A percentile compares a stretch with the other conserved stretches of the same genome.
These are phyloP conservation scores for Stichodactyla helianthus DNA, from an alignment of 64 coral and sea anemone genomes.

Conservation along the genomic window DNA sequence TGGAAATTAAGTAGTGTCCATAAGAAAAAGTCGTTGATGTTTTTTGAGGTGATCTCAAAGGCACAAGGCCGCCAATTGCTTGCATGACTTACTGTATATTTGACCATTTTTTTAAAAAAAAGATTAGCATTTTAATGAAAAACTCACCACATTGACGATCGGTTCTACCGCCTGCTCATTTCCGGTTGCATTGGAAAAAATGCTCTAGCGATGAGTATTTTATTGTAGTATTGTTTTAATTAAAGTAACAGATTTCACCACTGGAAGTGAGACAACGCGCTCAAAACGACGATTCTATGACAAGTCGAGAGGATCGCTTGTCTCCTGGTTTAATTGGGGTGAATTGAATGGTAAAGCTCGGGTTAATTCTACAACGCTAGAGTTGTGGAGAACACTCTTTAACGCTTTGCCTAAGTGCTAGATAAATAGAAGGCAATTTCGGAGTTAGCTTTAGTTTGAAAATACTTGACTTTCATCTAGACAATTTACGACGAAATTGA, in stretches of 20 bases:
- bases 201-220: not conserved
- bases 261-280: not conserved
- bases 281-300: not conserved
- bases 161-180: conserved; percentile 13
- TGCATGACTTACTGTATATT: conserved; percentile 1
- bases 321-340: not conserved
- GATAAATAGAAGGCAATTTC: conserved; percentile 6
- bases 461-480: conserved; percentile 8
- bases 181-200: conserved; percentile 15
- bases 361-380: not conserved
- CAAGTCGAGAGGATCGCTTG: not conserved
- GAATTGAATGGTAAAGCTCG: not conserved
- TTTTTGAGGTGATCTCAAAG: conserved; percentile 18
- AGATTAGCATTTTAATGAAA: conserved; percentile 19
- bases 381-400: not conserved
- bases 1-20: conserved; percentile 16
- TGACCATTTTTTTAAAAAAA: not conserved
- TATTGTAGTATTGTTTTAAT: not conserved
- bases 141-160: not conserved
- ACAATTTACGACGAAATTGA: conserved; percentile 6
- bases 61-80: not conserved
- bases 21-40: conserved; percentile 16
- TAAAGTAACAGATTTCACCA: conserved; percentile 1
- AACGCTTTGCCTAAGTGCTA: conserved; percentile 1
- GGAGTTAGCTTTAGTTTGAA: conserved; percentile 1